Conservation (phyloP, 2,888 invertebrate species). For the Drosophila setosimentum region DNA sequence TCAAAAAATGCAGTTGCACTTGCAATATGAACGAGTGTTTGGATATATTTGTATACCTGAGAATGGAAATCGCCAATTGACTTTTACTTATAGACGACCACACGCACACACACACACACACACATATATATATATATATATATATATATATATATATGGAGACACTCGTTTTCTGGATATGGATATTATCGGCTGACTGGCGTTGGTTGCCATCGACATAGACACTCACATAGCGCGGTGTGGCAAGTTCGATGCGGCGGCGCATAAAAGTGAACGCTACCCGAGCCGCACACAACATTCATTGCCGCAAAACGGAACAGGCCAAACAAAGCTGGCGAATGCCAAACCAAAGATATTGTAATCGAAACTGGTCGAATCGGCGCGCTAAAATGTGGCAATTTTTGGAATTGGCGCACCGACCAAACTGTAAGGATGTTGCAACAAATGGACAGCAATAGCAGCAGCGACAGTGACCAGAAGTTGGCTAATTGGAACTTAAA, state of each 20-base stretch:
- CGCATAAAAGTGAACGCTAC: slow-evolving; percentile 72
- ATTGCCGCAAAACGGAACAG: slow-evolving; percentile 80
- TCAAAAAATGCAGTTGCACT: slow-evolving; percentile 67
- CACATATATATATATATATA: background rate
- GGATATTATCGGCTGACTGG: slow-evolving; percentile 14
- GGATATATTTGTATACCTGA: slow-evolving; percentile 28
- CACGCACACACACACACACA: slow-evolving; percentile 7
- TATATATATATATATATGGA: no score
- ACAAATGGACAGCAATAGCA: slow-evolving; percentile 34
- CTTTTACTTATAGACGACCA: slow-evolving; percentile 62
- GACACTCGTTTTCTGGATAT: slow-evolving; percentile 14
- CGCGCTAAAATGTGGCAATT: slow-evolving; percentile 70
- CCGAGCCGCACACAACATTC: slow-evolving; percentile 57
- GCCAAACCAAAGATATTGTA: slow-evolving; percentile 69
- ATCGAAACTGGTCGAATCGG: slow-evolving; percentile 77
- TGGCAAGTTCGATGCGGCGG: slow-evolving; percentile 72
- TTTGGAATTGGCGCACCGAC: slow-evolving; percentile 66
- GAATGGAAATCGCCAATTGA: slow-evolving; percentile 48
- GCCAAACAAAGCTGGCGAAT: slow-evolving; percentile 53
- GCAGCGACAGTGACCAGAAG: slow-evolving; percentile 50
- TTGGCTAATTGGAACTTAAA: slow-evolving; percentile 61
- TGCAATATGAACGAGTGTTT: slow-evolving; percentile 53
- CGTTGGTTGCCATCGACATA: slow-evolving; percentile 49
- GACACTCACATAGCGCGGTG: slow-evolving; percentile 68
- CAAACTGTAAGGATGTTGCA: slow-evolving; percentile 65